These are phyloP conservation scores for Gallinago nigripennis DNA, from an alignment of 2,797 vertebrate genomes.

Conservation along the genomic window DNA sequence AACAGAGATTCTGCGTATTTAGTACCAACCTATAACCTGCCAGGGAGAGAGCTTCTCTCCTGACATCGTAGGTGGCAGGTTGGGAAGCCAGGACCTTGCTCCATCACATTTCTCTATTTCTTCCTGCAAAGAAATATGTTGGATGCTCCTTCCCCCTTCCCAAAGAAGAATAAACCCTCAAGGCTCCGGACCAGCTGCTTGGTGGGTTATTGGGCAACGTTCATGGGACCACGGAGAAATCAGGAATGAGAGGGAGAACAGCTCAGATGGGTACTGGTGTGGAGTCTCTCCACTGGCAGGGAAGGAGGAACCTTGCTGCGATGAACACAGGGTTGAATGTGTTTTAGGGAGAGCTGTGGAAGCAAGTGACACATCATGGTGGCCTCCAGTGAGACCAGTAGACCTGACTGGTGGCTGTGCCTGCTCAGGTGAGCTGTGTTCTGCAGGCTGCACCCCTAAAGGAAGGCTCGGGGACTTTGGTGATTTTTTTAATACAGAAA, in stretches of 20 bases:
- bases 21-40: background rate
- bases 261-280: fast-evolving
- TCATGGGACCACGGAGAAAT: background rate
- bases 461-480: background rate
- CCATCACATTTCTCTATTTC: background rate
- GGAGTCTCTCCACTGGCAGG: background rate
- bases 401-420: background rate
- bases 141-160: background rate
- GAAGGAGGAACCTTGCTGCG: background rate
- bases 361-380: too few species aligned
- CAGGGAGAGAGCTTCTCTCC: background rate
- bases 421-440: background rate
- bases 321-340: fast-evolving
- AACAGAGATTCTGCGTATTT: background rate
- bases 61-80: fast-evolving
- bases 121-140: background rate
- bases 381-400: background rate
- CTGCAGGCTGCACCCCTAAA: background rate
- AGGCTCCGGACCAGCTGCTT: background rate
- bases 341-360: background rate
- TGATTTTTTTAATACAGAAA: background rate
- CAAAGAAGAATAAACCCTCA: background rate
- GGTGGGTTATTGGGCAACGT: background rate
- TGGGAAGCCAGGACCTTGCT: background rate
- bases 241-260: background rate